Conservation (phyloP, 2,113 vertebrate genomes). For the Caranx ignobilis region DNA sequence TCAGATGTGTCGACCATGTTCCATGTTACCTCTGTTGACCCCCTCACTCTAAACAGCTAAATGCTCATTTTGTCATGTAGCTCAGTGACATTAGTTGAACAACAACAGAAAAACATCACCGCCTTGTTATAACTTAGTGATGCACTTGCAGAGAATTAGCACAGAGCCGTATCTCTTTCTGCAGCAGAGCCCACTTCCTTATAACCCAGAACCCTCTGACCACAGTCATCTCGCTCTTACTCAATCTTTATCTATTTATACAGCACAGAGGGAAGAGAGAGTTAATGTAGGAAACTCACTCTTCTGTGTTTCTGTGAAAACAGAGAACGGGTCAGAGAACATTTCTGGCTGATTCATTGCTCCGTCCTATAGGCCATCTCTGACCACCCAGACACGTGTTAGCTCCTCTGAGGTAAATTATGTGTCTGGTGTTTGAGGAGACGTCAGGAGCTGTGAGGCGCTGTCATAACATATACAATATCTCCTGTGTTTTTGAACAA, state of each 20-base stretch:
- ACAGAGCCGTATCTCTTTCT: slow-evolving; percentile 45
- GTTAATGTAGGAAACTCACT: slow-evolving; percentile 77
- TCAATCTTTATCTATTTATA: slow-evolving; percentile 85
- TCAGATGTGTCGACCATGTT: neutral
- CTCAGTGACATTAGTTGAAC: neutral
- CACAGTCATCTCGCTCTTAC: slow-evolving; percentile 79
- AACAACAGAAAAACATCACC: neutral
- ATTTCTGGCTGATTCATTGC: slow-evolving; percentile 44
- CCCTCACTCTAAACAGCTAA: neutral
- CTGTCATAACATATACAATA: slow-evolving; percentile 13
- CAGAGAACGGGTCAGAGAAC: slow-evolving; percentile 37
- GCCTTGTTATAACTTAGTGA: neutral
- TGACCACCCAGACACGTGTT: slow-evolving; percentile 54
- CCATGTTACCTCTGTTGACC: neutral
- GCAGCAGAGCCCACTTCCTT: slow-evolving; percentile 79
- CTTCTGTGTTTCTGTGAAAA: slow-evolving; percentile 52
- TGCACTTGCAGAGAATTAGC: too few relatives aligned
- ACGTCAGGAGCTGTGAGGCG: slow-evolving; percentile 16
- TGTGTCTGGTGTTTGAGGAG: slow-evolving; percentile 41
- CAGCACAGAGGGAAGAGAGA: slow-evolving; percentile 80
- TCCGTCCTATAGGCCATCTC: slow-evolving; percentile 24
- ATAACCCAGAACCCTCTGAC: slow-evolving; percentile 61
- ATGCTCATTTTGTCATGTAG: neutral
- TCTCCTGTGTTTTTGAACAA: slow-evolving; percentile 1
- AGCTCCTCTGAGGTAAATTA: slow-evolving; percentile 53